Evolutionary conservation across 2,797 vertebrate species (phyloP), one percentile per base, ranked within the genome.

Genomic region (Falco cherrug): DNA sequence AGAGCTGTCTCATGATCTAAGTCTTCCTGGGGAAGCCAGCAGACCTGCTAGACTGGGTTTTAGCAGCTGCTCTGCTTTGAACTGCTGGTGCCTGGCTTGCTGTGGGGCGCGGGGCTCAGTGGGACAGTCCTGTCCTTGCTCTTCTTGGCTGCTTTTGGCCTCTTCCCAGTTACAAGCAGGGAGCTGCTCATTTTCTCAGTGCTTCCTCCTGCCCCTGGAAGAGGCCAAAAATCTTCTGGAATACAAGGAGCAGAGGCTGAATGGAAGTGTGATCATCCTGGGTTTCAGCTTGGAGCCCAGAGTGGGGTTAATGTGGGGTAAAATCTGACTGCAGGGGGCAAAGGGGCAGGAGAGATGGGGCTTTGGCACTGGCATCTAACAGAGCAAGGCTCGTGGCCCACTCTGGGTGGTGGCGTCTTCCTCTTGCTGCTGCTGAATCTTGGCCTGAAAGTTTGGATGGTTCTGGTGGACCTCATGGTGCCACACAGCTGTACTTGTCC

Each of bases 381-480:
- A 11, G 9, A 18, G 5, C 37, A 37, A 10, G 29, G 54, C 22
- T n/a, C 12, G 7, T 22, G 39, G 11, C 20, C 24, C 0, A 1
- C 31, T 65, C 29, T 16, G 22, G 8, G 6, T 59, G 53, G 45
- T 33, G 53, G n/a, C 24, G 9, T 53, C 37, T 51, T 75, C 43
- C 8, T 77, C 35, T 41, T 48, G 54, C 5, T 82, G 56, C 29
- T 63, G 56, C n/a, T 35, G 16, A 18, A 16, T 25, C 24, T 43
- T 37, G 43, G 13, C 31, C 20, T 2, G 4, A 16, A 67, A 28
- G 22, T 37, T 59, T 39, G 69, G n/a, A 29, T 0, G 11, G 39
- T 51, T 33, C 69, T 53, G 61, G 29, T 60, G 70, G 39, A 25
- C 54, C 29, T 59, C 5, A n/a, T 75, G 77, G 54, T 68, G 28